These are phyloP conservation scores for Shargacucullia verbasci DNA, from an alignment of 2,888 invertebrate genomes.

Conservation along the genomic window DNA sequence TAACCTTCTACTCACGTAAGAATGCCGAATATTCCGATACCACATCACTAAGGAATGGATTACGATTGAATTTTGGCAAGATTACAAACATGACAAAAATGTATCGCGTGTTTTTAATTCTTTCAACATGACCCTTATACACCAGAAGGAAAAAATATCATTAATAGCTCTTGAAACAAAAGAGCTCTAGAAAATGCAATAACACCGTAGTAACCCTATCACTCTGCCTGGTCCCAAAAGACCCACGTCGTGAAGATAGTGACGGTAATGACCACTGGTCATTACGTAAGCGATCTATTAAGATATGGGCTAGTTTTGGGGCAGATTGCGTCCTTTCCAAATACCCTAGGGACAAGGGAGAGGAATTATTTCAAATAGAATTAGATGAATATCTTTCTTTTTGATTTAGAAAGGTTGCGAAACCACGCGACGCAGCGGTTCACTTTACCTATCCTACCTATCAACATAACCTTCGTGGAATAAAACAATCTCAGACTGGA, in stretches of 20 bases:
- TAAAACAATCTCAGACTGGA: slow-evolving; percentile 4
- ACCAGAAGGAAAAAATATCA: slow-evolving; percentile 27
- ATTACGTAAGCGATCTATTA: slow-evolving; percentile 45
- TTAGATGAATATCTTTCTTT: neutral
- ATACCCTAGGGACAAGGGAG: slow-evolving; percentile 13
- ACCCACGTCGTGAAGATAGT: slow-evolving; percentile 21
- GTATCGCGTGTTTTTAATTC: slow-evolving; percentile 23
- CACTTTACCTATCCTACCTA: too few species aligned
- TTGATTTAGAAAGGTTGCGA: neutral
- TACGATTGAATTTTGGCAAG: slow-evolving; percentile 43
- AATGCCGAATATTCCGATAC: slow-evolving; percentile 2
- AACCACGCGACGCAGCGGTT: too few species aligned
- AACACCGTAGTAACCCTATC: too few species aligned
- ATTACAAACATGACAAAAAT: slow-evolving; percentile 36
- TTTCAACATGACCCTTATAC: slow-evolving; percentile 27
- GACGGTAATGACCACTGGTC: slow-evolving; percentile 15
- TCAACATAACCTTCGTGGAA: slow-evolving; percentile 3
- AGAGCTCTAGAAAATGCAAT: too few species aligned
- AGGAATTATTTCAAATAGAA: neutral
- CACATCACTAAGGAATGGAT: slow-evolving; percentile 27
- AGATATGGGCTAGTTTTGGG: slow-evolving; percentile 48
- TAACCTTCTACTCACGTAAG: too few species aligned
- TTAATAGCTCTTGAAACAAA: too few species aligned
- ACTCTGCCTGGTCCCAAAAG: neutral
- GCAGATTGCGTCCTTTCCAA: slow-evolving; percentile 24